Percentiles rank a stretch among this genome's conserved stretches.
Conservation (phyloP, 92 coral and sea anemone species). For the Bergia puertoricense region DNA sequence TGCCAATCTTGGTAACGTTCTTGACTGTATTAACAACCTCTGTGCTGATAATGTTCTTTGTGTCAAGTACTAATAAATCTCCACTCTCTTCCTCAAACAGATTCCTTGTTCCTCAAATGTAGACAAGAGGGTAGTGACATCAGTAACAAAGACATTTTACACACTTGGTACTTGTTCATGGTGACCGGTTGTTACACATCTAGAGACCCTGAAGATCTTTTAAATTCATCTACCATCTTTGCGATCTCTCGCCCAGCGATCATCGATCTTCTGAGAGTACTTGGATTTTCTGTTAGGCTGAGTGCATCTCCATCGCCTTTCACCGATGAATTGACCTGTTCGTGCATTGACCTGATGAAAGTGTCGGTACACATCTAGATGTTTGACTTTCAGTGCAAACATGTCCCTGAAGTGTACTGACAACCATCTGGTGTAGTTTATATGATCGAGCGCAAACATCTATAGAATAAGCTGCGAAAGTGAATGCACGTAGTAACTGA, state of each 20-base stretch:
- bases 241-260: too few species aligned
- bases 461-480: slow-evolving; percentile 16
- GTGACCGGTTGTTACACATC: neutral
- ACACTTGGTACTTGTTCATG: neutral
- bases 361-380: neutral
- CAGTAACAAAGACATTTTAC: neutral
- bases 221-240: too few species aligned
- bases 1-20: neutral
- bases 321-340: neutral
- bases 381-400: neutral
- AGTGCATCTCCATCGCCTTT: slow-evolving; percentile 1
- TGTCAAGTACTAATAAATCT: slow-evolving; percentile 13
- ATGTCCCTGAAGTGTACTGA: slow-evolving; percentile 29
- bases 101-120: neutral
- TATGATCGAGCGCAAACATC: slow-evolving; percentile 32
- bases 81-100: neutral
- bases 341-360: neutral
- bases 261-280: too few species aligned
- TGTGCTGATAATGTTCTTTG: neutral
- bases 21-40: neutral
- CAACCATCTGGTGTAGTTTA: slow-evolving; percentile 31
- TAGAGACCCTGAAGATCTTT: too few species aligned
- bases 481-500: slow-evolving; percentile 21
- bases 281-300: neutral
- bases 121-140: neutral